Conservation (phyloP, 1,140 invertebrate genomes). For the Asobara japonica region DNA sequence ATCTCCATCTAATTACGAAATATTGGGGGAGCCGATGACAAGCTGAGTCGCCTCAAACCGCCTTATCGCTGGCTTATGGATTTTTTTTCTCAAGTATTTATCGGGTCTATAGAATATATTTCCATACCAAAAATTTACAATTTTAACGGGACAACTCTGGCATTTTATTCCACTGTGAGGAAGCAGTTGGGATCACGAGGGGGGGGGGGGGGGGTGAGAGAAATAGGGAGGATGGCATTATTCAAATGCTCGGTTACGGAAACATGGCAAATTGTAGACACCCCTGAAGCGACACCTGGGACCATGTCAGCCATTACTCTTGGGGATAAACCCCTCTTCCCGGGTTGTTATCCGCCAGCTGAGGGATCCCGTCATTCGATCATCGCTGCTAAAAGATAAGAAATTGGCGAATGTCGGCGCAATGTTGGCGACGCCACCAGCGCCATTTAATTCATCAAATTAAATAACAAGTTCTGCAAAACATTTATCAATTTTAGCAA, state of each 20-base stretch:
- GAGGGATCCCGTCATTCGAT: background rate
- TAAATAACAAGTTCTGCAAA: too few relatives aligned
- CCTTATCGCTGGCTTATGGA: too few relatives aligned
- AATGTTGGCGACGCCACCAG: too few relatives aligned
- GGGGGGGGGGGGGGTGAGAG: too few relatives aligned
- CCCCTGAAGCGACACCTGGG: slow-evolving; percentile 39
- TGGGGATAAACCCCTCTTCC: background rate
- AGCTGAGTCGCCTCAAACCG: too few relatives aligned
- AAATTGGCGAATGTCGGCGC: too few relatives aligned
- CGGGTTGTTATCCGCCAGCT: slow-evolving; percentile 10
- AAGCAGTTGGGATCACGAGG: background rate
- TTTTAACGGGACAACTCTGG: slow-evolving; percentile 25
- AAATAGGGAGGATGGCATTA: slow-evolving; percentile 33
- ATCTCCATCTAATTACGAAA: too few relatives aligned
- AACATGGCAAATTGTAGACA: slow-evolving; percentile 43
- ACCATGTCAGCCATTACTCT: slow-evolving; percentile 41
- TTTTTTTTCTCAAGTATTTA: background rate
- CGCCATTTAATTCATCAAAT: too few relatives aligned
- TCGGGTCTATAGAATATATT: too few relatives aligned
- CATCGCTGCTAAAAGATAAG: too few relatives aligned
- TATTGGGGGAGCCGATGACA: too few relatives aligned
- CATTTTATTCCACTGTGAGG: background rate
- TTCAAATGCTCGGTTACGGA: slow-evolving; percentile 40
- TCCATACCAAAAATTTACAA: slow-evolving; percentile 24
- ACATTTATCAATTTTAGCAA: too few relatives aligned